phyloP scores from a whole-genome alignment of 1,140 invertebrate species.

The Cephus cinctus region DNA sequence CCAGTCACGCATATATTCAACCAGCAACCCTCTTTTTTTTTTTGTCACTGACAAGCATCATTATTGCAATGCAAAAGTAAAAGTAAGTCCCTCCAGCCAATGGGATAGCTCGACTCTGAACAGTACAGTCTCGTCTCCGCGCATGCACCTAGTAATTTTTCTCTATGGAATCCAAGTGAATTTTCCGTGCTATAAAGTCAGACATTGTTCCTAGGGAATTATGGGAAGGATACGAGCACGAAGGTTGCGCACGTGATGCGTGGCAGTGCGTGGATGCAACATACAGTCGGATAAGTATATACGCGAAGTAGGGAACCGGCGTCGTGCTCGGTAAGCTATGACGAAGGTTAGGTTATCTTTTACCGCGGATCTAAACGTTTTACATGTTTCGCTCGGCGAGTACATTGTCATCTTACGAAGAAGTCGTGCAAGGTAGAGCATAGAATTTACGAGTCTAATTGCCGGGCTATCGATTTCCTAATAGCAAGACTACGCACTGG shows the following conservation, averaged over 20 bases:
- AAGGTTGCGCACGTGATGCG: neutral
- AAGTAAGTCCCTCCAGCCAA: too few relatives aligned
- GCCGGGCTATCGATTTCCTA: constrained; percentile 11
- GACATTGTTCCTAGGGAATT: constrained; percentile 6
- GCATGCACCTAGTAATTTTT: too few relatives aligned
- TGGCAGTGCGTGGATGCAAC: constrained; percentile 2
- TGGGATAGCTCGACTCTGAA: too few relatives aligned
- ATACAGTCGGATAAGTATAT: neutral
- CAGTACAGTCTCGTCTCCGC: too few relatives aligned
- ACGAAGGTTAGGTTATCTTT: constrained; percentile 51
- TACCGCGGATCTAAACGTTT: constrained; percentile 47
- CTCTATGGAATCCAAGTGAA: too few relatives aligned
- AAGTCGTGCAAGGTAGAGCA: constrained; percentile 18
- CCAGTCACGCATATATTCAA: too few relatives aligned
- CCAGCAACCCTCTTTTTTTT: too few relatives aligned
- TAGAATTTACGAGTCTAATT: constrained; percentile 18
- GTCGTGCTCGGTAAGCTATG: constrained; percentile 52
- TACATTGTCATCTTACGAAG: constrained; percentile 42
- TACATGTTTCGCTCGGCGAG: constrained; percentile 35
- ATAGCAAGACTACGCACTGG: too few relatives aligned
- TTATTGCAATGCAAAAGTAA: too few relatives aligned
- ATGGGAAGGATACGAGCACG: neutral
- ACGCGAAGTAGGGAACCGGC: constrained; percentile 32
- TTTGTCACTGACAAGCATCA: too few relatives aligned
- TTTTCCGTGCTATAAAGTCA: too few relatives aligned